Conservation (phyloP, 2,113 vertebrate species). For the Zootoca vivipara region DNA sequence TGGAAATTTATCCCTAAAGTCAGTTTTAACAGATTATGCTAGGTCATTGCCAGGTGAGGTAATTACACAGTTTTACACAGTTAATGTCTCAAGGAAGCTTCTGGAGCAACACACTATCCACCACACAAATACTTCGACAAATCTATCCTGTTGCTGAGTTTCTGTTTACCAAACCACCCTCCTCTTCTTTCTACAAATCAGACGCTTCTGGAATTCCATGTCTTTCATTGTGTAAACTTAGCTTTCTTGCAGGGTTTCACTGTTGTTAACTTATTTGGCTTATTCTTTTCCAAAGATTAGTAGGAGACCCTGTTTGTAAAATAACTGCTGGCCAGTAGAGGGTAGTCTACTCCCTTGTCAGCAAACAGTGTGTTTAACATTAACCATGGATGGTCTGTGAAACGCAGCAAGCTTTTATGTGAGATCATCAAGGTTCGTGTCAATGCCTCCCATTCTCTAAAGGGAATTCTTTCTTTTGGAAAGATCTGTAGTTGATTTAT, state of each 20-base stretch:
- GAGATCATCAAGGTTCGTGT: not conserved
- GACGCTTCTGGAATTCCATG: not conserved
- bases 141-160: not conserved
- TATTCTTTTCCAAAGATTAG: not conserved
- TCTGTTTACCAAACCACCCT: not conserved
- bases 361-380: not conserved
- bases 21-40: not conserved
- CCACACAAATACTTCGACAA: not conserved
- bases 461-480: not conserved
- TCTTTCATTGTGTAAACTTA: not conserved
- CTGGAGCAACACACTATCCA: not conserved
- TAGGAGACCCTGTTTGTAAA: not conserved
- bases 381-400: not conserved
- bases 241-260: not conserved
- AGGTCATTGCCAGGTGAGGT: not conserved
- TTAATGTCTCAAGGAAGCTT: not conserved
- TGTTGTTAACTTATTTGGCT: not conserved
- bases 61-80: not conserved
- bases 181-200: not conserved
- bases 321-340: slow-evolving; percentile 47
- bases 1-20: no score
- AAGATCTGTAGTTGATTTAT: not conserved
- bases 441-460: not conserved
- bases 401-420: not conserved
- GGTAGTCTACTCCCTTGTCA: not conserved